These are phyloP conservation scores for Anolis apletophallus DNA, from an alignment of 2,797 vertebrate species.

Conservation along the genomic window DNA sequence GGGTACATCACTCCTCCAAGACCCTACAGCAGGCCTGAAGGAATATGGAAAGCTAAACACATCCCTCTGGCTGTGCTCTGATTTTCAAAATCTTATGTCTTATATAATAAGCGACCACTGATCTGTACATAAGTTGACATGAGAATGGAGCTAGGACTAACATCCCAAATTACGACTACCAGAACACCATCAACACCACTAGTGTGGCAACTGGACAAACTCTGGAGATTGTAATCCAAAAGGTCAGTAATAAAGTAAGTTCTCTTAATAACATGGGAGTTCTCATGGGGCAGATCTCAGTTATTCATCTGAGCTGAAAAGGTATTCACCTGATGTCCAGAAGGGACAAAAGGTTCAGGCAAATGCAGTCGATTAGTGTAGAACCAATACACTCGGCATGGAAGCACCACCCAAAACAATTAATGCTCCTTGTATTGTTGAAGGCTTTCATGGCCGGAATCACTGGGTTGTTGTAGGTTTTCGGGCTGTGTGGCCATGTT, in stretches of 20 bases:
- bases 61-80: not conserved
- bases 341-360: not conserved
- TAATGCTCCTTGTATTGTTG: not conserved
- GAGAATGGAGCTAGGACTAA: not conserved
- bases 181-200: too few species aligned
- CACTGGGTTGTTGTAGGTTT: too few species aligned
- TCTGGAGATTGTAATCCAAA: too few species aligned
- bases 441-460: too few species aligned
- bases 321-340: not conserved
- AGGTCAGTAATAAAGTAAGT: too few species aligned
- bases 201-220: too few species aligned
- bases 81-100: not conserved
- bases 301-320: not conserved
- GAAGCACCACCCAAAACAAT: constrained; percentile 39
- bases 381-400: not conserved
- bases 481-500: too few species aligned
- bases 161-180: too few species aligned
- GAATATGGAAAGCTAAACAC: not conserved
- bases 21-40: not conserved
- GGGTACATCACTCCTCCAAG: not conserved
- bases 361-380: not conserved
- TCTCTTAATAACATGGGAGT: not conserved
- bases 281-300: not conserved
- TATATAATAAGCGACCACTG: not conserved
- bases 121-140: not conserved